Conservation (phyloP, 2,888 invertebrate species). For the Cerceris rybyensis region DNA sequence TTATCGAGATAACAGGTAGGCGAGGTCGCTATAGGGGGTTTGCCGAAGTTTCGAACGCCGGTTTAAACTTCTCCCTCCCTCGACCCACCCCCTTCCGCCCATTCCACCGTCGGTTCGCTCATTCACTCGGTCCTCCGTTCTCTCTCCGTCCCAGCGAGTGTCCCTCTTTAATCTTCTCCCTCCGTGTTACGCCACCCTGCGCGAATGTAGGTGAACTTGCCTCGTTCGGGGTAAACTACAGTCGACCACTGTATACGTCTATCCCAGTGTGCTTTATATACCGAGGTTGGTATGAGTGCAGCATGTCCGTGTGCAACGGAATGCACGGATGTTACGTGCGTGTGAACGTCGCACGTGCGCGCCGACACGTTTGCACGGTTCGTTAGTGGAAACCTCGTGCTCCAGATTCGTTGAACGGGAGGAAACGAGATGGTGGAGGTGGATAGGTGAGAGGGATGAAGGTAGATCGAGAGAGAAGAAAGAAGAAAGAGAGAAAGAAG, state of each 20-base stretch:
- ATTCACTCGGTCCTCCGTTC: constrained; percentile 35
- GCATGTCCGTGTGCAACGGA: constrained; percentile 31
- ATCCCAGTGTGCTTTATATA: not conserved
- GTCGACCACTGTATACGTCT: constrained; percentile 17
- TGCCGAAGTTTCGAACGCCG: constrained; percentile 67
- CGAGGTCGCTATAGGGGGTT: constrained; percentile 55
- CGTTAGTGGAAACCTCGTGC: constrained; percentile 48
- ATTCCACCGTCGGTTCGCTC: constrained; percentile 29
- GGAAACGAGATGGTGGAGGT: constrained; percentile 1
- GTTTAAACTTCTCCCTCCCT: constrained; percentile 58
- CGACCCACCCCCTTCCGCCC: constrained; percentile 2
- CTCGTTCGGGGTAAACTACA: constrained; percentile 56
- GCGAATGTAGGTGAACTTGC: constrained; percentile 68
- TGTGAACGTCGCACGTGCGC: constrained; percentile 26
- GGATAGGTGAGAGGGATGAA: not conserved
- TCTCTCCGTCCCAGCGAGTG: constrained; percentile 40
- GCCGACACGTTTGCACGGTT: constrained; percentile 41
- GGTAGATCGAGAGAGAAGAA: not conserved
- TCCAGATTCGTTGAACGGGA: constrained; percentile 48
- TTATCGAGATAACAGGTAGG: constrained; percentile 75
- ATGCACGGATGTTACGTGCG: constrained; percentile 17
- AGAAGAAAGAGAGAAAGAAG: constrained; percentile 5
- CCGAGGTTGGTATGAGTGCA: not conserved
- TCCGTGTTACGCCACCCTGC: constrained; percentile 30
- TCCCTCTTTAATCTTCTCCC: constrained; percentile 56